These are phyloP conservation scores for Phymorhynchus buccinoides DNA, from an alignment of 1,140 invertebrate species.

Conservation along the genomic window DNA sequence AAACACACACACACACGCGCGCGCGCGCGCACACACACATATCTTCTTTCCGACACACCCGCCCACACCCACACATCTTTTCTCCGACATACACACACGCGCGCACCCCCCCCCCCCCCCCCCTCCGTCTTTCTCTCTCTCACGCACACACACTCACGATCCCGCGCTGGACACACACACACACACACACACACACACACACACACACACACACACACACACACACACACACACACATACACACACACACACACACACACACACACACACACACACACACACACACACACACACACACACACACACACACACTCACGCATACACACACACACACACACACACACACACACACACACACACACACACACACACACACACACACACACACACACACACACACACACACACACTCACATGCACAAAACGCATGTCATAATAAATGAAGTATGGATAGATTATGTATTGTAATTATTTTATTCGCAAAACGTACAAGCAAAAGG, in stretches of 20 bases:
- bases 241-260: neutral
- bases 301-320: neutral
- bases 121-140: no score
- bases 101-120: neutral
- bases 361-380: neutral
- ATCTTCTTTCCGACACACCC: no score
- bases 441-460: no score
- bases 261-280: neutral
- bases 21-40: neutral
- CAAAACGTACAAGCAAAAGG: neutral
- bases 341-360: neutral
- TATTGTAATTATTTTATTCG: neutral
- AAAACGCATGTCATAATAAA: no score
- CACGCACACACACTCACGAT: neutral
- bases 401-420: neutral
- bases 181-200: no score
- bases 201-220: neutral
- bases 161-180: no score
- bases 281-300: neutral
- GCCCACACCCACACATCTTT: no score
- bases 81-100: neutral
- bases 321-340: neutral
- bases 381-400: neutral
- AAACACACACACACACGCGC: neutral
- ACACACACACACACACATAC: neutral